These are phyloP conservation scores for Drosophila ustulata DNA, from an alignment of 2,888 invertebrate species.

Conservation along the genomic window DNA sequence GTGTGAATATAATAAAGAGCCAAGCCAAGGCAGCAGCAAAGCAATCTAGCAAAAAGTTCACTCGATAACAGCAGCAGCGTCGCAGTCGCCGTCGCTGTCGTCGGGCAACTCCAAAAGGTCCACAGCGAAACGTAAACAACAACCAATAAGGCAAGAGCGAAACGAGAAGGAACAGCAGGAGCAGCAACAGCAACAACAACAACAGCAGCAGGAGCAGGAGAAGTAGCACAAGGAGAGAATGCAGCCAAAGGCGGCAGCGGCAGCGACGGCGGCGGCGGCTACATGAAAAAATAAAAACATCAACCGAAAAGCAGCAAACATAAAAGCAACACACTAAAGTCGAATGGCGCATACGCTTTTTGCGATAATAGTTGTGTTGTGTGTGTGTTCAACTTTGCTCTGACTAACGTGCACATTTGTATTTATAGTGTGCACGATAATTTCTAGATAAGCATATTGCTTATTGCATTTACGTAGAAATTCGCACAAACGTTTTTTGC, in stretches of 20 bases:
- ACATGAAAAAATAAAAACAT: conserved; percentile 64
- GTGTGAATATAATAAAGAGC: conserved; percentile 2
- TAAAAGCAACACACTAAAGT: not conserved
- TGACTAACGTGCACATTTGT: not conserved
- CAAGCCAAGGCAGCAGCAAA: conserved; percentile 22
- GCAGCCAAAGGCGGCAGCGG: conserved; percentile 37
- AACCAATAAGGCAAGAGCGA: conserved; percentile 47
- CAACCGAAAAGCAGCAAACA: conserved; percentile 26
- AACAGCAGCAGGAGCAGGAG: conserved; percentile 12
- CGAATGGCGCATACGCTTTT: conserved; percentile 46
- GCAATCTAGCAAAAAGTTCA: conserved; percentile 49
- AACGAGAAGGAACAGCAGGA: conserved; percentile 34
- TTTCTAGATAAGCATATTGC: conserved; percentile 8
- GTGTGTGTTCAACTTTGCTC: not conserved
- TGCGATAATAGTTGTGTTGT: not conserved
- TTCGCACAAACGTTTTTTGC: not conserved
- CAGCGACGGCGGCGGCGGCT: conserved; percentile 40
- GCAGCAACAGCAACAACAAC: conserved; percentile 14
- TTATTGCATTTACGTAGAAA: not conserved
- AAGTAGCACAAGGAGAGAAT: conserved; percentile 24
- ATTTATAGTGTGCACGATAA: conserved; percentile 8
- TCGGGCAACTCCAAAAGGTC: conserved; percentile 65
- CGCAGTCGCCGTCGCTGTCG: conserved; percentile 24
- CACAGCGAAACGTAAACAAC: conserved; percentile 68
- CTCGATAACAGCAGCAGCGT: conserved; percentile 47